Evolutionary conservation across 2,113 vertebrate species (phyloP).

Genomic region (Euleptes europaea): DNA sequence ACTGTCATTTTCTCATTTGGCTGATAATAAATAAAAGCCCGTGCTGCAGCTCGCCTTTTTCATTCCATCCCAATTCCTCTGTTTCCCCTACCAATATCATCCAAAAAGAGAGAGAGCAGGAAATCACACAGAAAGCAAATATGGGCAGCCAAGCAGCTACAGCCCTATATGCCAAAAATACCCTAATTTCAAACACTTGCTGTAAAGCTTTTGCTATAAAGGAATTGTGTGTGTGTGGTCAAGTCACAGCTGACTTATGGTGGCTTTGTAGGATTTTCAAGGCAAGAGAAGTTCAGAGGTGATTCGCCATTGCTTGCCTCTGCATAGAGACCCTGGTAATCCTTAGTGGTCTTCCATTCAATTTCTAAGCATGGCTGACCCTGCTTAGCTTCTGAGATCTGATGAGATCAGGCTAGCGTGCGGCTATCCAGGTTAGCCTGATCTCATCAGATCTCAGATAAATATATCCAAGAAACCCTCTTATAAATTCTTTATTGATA

Average conservation of each 20-base stretch:
- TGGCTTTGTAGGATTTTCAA: too few species aligned
- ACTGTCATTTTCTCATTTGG: conserved; percentile 42
- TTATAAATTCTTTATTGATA: neutral
- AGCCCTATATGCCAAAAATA: neutral
- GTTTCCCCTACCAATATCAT: neutral
- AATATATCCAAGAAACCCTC: neutral
- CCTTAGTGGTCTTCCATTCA: neutral
- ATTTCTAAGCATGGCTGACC: too few species aligned
- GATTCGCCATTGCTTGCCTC: too few species aligned
- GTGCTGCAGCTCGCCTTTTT: conserved; percentile 32
- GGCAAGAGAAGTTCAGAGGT: too few species aligned
- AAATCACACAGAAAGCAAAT: neutral
- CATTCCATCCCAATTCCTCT: conserved; percentile 5
- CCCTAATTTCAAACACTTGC: neutral
- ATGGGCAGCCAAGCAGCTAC: neutral
- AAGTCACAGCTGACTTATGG: too few species aligned
- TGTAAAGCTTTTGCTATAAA: neutral
- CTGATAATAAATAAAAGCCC: conserved; percentile 51
- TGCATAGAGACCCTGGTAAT: too few species aligned
- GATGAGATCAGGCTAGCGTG: too few species aligned
- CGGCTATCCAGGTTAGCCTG: too few species aligned
- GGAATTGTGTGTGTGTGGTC: neutral
- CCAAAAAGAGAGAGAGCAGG: conserved; percentile 1
- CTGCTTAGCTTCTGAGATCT: too few species aligned
- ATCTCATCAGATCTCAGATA: too few species aligned